phyloP scores from a whole-genome alignment of 2,113 vertebrate species.

The Heterochromis multidens region DNA sequence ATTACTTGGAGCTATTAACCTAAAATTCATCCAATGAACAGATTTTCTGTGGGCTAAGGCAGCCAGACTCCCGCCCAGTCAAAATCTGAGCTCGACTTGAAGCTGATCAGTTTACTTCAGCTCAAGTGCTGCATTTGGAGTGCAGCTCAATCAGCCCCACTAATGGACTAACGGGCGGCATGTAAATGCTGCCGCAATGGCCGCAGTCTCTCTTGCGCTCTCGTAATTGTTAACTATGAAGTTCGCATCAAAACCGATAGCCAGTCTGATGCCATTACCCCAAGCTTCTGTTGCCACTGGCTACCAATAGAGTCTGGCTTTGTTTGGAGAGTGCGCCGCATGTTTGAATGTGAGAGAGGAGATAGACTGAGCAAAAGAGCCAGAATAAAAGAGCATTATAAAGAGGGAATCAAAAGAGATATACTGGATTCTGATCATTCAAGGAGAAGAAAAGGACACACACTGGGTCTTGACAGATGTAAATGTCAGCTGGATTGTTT shows the following conservation, averaged over 20 bases:
- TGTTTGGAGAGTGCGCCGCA: neutral
- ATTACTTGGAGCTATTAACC: neutral
- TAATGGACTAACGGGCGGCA: constrained; percentile 43
- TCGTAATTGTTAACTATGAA: constrained; percentile 54
- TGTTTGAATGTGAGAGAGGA: constrained; percentile 5
- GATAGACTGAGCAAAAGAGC: constrained; percentile 25
- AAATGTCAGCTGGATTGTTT: constrained; percentile 51
- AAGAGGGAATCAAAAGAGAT: constrained; percentile 30
- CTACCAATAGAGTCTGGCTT: constrained; percentile 44
- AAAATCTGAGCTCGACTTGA: neutral
- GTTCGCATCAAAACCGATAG: constrained; percentile 58
- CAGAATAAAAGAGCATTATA: constrained; percentile 11
- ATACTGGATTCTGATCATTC: constrained; percentile 25
- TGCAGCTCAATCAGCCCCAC: constrained; percentile 36
- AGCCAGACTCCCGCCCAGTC: constrained; percentile 8
- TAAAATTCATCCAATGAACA: constrained; percentile 22
- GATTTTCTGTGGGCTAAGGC: constrained; percentile 33
- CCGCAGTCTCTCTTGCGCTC: constrained; percentile 3
- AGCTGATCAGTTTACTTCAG: constrained; percentile 25
- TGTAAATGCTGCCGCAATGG: constrained; percentile 30
- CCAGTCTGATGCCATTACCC: constrained; percentile 22
- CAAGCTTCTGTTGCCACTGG: constrained; percentile 50
- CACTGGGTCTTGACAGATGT: constrained; percentile 33
- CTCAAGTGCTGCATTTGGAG: constrained; percentile 25
- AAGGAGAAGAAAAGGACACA: constrained; percentile 30